Conservation (phyloP, 1,140 invertebrate genomes). For the Hycleus phaleratus region DNA sequence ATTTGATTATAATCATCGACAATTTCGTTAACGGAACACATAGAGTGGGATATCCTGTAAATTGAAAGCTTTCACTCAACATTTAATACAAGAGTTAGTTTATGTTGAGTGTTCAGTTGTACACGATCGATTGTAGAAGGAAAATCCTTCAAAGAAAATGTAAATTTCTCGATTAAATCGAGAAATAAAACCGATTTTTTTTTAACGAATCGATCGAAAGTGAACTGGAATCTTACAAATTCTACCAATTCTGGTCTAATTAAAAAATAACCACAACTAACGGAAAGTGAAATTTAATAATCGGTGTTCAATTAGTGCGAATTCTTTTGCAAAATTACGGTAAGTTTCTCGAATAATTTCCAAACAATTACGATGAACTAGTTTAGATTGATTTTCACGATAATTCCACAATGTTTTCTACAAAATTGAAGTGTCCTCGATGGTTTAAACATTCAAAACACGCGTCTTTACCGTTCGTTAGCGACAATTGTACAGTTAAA, state of each 20-base stretch:
- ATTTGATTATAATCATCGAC: not conserved
- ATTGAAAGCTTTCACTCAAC: slow-evolving; percentile 11
- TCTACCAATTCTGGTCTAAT: too few relatives aligned
- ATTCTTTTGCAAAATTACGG: too few relatives aligned
- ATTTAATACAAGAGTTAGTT: slow-evolving; percentile 20
- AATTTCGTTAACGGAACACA: not conserved
- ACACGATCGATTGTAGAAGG: too few relatives aligned
- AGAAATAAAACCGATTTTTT: slow-evolving; percentile 3
- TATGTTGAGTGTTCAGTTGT: too few relatives aligned
- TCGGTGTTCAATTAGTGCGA: too few relatives aligned
- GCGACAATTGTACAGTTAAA: not conserved
- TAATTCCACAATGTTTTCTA: too few relatives aligned
- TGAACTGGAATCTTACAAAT: not conserved
- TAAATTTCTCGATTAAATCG: not conserved
- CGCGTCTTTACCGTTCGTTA: not conserved
- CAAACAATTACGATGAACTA: not conserved
- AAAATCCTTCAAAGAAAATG: slow-evolving; percentile 2
- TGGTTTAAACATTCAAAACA: too few relatives aligned
- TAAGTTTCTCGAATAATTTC: too few relatives aligned
- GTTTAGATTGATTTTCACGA: too few relatives aligned
- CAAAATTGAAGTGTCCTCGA: too few relatives aligned
- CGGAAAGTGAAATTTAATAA: too few relatives aligned
- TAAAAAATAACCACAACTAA: too few relatives aligned
- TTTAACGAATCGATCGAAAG: not conserved
- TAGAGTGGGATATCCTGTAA: not conserved